Evolutionary conservation across 2,797 vertebrate genomes (phyloP), one percentile per base, ranked within the genome.

Genomic region (Sarcophilus harrisii): DNA sequence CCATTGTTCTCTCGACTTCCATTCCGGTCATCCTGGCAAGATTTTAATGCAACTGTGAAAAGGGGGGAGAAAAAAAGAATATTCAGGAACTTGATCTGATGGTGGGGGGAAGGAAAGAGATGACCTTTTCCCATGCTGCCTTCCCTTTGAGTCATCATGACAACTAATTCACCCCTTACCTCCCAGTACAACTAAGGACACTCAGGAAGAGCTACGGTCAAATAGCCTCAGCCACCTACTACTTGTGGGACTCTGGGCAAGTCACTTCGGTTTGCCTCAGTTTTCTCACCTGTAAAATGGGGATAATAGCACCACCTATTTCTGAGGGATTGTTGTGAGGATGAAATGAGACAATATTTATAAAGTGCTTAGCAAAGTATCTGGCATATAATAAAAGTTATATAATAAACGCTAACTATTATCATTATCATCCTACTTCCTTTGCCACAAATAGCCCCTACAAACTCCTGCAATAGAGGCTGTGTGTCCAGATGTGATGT

Each of bases 31-130:
- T 97, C 49, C 92, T 97, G 96, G 92, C 98, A 98, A 87, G 98
- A 98, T 92, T 99, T 99, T 96, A 99, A 98, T 93, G 99, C 98
- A 98, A 99, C 99, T 99, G 96, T 2, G 96, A 96, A 57, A 97
- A 94, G 92, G 57, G 90, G 32, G 1, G 32, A 95, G 93, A 52
- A 11, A 93, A 91, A 1, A 93, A 94, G 66, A 55, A 55, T 57
- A 90, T 10, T 90, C 0, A 59, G 59, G n/a, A n/a, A 55, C 10
- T 55, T 55, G 54, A 55, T 55, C 54, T 55, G 54, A 55, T 55
- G 54, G 54, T 55, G 54, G 54, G 54, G 54, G 54, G 6, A 5
- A 2, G 66, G 18, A 3, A 38, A n/a, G 5, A 73, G 18, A 73
- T 16, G 66, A 73, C 16, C 62, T 18, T 73, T 16, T 73, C n/a